Base-by-base conservation (phyloP, 2,113 vertebrate species). In the Mormoops blainvillei region DNA sequence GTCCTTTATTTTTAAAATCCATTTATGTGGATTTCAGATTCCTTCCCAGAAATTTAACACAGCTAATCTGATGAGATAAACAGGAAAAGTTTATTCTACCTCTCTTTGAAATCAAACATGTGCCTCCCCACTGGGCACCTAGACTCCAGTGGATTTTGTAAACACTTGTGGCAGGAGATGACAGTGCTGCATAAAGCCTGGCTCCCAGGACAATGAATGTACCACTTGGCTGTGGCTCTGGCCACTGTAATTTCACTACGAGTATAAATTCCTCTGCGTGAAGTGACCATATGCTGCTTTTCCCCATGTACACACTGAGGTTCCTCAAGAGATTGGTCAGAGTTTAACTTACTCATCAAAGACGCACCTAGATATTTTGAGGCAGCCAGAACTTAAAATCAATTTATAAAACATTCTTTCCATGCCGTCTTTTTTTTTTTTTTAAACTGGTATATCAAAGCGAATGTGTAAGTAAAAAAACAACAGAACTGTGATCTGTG, bases 1-100 rank as follows among this genome's bases (percentile, higher is more conserved):
- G 18, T 33, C 33, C 52, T 96, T 97, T 96, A 92, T 95, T 93
- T 91, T 92, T 43, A 71, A 94, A 95, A 90, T 96, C 74, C 80
- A 94, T 3, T 87, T 95, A 94, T 65, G 78, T 68, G 83, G 84
- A 89, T 89, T 95, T 97, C 48, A 93, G 50, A 70, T 91, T 88
- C 61, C 78, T 90, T 80, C 80, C 67, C 76, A 87, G 89, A 73
- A 94, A 95, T 68, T 41, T 82, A 93, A 96, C 78, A 89, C 28
- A 83, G 70, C 68, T 93, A 61, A 91, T 95, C 61, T 74, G 70
- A 22, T 94, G 68, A 97, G 38, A 71, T 73, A 73, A 83, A 33
- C 82, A 80, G 67, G 74, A 48, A 52, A 52, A 89, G 33, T 50
- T 50, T 24, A 41, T 54, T 33, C 67, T 28, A 54, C 77, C 65